phyloP scores from a whole-genome alignment of 2,888 invertebrate species.

The Drosophila emarginata region DNA sequence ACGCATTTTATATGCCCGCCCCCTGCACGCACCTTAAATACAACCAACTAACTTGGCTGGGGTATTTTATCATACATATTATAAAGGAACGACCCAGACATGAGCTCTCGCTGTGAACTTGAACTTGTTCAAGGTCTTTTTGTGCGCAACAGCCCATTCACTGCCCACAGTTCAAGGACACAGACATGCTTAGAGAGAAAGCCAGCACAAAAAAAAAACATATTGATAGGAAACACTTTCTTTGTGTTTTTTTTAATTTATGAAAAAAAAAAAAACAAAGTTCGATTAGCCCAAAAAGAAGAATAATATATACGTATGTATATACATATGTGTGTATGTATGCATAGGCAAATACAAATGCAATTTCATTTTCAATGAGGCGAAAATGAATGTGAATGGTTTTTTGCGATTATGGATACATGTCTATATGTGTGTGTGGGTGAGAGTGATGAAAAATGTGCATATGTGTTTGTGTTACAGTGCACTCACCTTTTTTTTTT shows the following conservation, averaged over 20 bases:
- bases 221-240: conserved; percentile 54
- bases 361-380: conserved; percentile 35
- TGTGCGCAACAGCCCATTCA: conserved; percentile 27
- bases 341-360: conserved; percentile 12
- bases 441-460: conserved; percentile 22
- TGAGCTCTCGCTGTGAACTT: conserved; percentile 53
- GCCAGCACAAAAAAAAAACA: conserved; percentile 16
- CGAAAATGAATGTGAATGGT: conserved; percentile 19
- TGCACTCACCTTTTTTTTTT: conserved; percentile 67
- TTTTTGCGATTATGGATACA: not conserved
- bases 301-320: too few species aligned
- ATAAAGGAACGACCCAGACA: conserved; percentile 47
- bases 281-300: conserved; percentile 38
- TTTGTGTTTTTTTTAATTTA: conserved; percentile 50
- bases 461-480: conserved; percentile 35
- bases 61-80: not conserved
- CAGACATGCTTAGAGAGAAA: conserved; percentile 12
- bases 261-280: conserved; percentile 33
- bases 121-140: conserved; percentile 70
- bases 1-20: conserved; percentile 34
- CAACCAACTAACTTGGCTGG: conserved; percentile 7
- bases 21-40: not conserved
- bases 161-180: conserved; percentile 64
- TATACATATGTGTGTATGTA: too few species aligned
- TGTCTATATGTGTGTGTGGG: conserved; percentile 8